Conservation (phyloP, 1,140 invertebrate species). For the Macrobrachium nipponense region DNA sequence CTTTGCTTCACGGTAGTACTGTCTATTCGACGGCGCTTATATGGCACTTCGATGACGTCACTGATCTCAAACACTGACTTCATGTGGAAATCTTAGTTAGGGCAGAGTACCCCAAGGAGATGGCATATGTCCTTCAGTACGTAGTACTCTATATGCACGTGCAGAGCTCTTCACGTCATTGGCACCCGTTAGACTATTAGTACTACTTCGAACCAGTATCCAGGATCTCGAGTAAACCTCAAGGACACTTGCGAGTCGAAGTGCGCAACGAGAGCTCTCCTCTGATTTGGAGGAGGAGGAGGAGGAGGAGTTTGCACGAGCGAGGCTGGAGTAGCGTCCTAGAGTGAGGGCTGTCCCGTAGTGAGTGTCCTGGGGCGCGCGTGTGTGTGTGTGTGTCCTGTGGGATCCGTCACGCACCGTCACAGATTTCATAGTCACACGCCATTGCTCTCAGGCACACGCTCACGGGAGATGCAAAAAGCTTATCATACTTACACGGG, state of each 20-base stretch:
- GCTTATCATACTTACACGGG: not conserved
- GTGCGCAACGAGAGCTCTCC: not conserved
- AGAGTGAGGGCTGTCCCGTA: slow-evolving; percentile 4
- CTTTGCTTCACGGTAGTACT: not conserved
- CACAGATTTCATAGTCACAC: slow-evolving; percentile 24
- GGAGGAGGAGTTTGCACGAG: not conserved
- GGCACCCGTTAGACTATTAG: too few relatives aligned
- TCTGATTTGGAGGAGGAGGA: not conserved
- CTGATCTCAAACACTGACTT: too few relatives aligned
- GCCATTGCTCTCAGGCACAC: slow-evolving; percentile 32
- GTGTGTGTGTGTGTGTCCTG: slow-evolving; percentile 35
- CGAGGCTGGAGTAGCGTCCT: slow-evolving; percentile 1
- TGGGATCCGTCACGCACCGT: slow-evolving; percentile 43
- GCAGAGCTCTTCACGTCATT: too few relatives aligned
- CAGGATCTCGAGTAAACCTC: not conserved
- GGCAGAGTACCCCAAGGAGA: too few relatives aligned
- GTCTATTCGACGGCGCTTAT: not conserved
- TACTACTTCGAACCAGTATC: too few relatives aligned
- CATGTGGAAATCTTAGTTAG: too few relatives aligned
- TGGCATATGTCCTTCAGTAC: too few relatives aligned
- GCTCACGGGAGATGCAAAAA: not conserved
- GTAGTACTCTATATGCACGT: too few relatives aligned
- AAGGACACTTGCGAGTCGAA: not conserved
- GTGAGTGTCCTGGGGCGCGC: slow-evolving; percentile 38
- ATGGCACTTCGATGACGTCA: too few relatives aligned